Evolutionary conservation across 2,888 invertebrate genomes (phyloP).

Genomic region (Hirtodrosophila duncani): DNA sequence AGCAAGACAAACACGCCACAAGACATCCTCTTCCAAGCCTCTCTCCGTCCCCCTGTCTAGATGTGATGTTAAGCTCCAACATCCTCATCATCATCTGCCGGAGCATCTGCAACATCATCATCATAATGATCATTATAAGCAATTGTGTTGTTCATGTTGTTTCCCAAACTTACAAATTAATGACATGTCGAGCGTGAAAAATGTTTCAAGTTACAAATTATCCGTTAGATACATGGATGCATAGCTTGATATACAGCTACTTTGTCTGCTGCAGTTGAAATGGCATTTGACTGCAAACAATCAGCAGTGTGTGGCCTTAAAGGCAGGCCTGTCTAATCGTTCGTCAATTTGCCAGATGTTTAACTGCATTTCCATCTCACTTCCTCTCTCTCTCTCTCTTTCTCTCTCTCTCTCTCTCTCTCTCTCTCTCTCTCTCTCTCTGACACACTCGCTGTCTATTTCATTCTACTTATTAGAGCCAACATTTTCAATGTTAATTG

Average conservation of each 20-base stretch:
- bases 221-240: background rate
- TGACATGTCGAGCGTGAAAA: conserved; percentile 45
- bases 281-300: background rate
- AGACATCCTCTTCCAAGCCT: too few species aligned
- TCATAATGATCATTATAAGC: background rate
- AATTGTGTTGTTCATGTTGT: conserved; percentile 40
- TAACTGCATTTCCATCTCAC: too few species aligned
- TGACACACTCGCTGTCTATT: too few species aligned
- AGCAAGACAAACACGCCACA: too few species aligned
- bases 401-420: background rate
- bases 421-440: background rate
- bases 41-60: too few species aligned
- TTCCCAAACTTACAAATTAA: conserved; percentile 55
- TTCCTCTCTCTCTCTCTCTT: background rate
- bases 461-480: conserved; percentile 7
- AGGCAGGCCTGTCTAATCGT: background rate
- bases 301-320: background rate
- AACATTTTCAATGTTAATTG: conserved; percentile 51
- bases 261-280: conserved; percentile 1
- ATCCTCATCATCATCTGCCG: too few species aligned
- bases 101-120: too few species aligned
- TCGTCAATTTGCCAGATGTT: too few species aligned
- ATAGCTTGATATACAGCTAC: conserved; percentile 1
- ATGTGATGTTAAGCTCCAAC: too few species aligned
- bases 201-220: conserved; percentile 56